Percentiles rank a stretch among this genome's conserved stretches.
Conservation (phyloP, 1,140 invertebrate genomes). For the Eurosta solidaginis region DNA sequence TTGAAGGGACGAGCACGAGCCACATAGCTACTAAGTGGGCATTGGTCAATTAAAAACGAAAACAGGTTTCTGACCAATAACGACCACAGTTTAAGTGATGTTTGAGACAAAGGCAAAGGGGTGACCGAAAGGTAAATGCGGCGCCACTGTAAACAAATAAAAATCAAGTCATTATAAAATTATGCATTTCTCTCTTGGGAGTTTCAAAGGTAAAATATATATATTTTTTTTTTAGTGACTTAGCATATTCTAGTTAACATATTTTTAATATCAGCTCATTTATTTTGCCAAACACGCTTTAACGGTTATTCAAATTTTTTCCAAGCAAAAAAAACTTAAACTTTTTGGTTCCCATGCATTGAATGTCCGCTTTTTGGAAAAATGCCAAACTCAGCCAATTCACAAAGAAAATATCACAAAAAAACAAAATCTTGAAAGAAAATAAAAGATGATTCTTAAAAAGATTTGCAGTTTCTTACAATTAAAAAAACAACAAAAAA, state of each 20-base stretch:
- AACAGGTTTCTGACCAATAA: not conserved
- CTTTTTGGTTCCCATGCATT: not conserved
- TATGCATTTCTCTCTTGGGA: no score
- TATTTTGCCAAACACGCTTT: not conserved
- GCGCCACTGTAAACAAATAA: not conserved
- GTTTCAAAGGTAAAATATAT: no score
- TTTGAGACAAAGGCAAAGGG: not conserved
- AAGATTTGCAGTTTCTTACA: constrained; percentile 26
- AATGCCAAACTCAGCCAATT: not conserved
- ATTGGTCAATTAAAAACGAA: not conserved
- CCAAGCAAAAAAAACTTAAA: not conserved
- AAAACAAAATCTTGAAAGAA: not conserved
- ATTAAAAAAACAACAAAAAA: constrained; percentile 9
- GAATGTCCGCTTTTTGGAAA: not conserved
- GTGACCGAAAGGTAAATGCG: not conserved
- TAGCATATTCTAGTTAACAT: no score
- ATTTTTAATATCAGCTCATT: no score
- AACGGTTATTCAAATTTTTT: constrained; percentile 1
- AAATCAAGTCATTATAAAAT: no score
- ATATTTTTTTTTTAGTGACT: no score
- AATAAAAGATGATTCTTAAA: constrained; percentile 23
- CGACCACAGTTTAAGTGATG: not conserved
- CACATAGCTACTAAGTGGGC: not conserved
- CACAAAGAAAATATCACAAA: not conserved
- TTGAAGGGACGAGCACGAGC: not conserved